Evolutionary conservation across 2,113 vertebrate genomes (phyloP), one percentile per base, ranked within the genome.

Genomic region (Pitta sordida): DNA sequence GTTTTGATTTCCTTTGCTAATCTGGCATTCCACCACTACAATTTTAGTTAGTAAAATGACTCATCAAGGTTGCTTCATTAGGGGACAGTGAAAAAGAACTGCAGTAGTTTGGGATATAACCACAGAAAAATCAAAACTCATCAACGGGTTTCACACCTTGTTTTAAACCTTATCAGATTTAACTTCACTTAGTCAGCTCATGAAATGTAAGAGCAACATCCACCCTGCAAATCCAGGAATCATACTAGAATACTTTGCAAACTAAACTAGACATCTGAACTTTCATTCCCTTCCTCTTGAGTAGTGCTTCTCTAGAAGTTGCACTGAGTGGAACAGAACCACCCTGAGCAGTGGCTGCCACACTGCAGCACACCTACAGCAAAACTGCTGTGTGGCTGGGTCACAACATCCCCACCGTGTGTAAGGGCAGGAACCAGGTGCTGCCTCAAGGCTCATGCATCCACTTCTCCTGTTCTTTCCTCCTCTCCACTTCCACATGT

Each of bases 401-500:
- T n/a, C 23, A 71, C 55, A 56, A 43, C 11, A 89, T 8, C 23
- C 39, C n/a, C n/a, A n/a, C n/a, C 6, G 0, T 9, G 15, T 30
- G 26, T 70, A 29, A 55, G 29, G 78, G 14, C 82, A 69, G 36
- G 29, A 63, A 67, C 4, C 52, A 15, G 2, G 34, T 29, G 36
- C 76, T 80, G 36, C 43, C 63, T 34, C 65, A 26, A 44, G n/a
- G 29, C 16, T 88, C 13, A 15, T 30, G 21, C 30, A 68, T 32
- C 32, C 24, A 49, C 22, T 39, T 27, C 4, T 41, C 4, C 26
- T 46, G 1, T 23, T 71, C 43, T 51, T 48, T 75, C 10, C 36
- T 62, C 14, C 43, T 75, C 64, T 59, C 32, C 26, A n/a, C 39
- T 68, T 71, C 73, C 39, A 55, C 0, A 0, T 4, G 23, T 8